phyloP scores from a whole-genome alignment of 1,140 invertebrate genomes.

The Drosophila varians region DNA sequence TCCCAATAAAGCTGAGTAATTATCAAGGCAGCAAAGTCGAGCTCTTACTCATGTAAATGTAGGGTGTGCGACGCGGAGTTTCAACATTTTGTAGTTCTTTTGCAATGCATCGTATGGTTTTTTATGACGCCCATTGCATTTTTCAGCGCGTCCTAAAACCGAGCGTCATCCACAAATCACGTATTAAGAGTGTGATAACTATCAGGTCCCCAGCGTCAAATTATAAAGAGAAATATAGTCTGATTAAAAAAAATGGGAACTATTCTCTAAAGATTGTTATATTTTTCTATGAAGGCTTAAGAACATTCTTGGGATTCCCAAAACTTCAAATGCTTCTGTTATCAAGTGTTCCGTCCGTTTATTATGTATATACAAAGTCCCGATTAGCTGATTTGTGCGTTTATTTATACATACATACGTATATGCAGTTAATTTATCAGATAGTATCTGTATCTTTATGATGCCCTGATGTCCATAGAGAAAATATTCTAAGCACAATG shows the following conservation, averaged over 20 bases:
- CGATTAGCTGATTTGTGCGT: background rate
- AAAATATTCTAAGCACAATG: too few relatives aligned
- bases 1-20: conserved; percentile 47
- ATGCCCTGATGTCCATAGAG: background rate
- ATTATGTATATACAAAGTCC: too few relatives aligned
- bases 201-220: too few relatives aligned
- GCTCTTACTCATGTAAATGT: conserved; percentile 6
- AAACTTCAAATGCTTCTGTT: too few relatives aligned
- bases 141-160: background rate
- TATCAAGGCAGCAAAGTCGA: conserved; percentile 24
- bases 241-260: background rate
- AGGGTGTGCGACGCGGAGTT: background rate
- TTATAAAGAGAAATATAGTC: too few relatives aligned
- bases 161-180: background rate
- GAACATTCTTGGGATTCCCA: too few relatives aligned
- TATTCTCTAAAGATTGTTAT: too few relatives aligned
- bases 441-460: background rate
- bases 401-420: too few relatives aligned
- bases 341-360: too few relatives aligned
- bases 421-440: too few relatives aligned
- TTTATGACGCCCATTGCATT: background rate
- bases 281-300: too few relatives aligned
- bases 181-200: background rate
- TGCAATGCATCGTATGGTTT: background rate
- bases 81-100: conserved; percentile 9